Evolutionary conservation across 1,140 invertebrate genomes (phyloP).

Genomic region (Penaeus indicus): DNA sequence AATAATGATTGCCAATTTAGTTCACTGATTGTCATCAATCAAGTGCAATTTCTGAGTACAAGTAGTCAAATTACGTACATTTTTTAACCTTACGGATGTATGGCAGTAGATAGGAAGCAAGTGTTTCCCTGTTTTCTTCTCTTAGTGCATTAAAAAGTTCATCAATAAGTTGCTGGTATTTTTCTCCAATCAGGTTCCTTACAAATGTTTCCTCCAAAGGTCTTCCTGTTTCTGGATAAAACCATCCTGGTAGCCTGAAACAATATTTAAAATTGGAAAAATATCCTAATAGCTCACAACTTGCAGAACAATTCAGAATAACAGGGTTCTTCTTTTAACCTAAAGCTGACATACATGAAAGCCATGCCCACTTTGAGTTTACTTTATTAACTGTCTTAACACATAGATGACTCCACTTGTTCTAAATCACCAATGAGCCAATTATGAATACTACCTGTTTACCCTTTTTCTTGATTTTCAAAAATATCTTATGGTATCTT

Average conservation of each 20-base stretch:
- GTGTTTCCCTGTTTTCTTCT: conserved; percentile 35
- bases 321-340: too few species aligned
- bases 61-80: background rate
- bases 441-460: too few species aligned
- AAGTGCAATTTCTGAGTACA: too few species aligned
- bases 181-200: conserved; percentile 51
- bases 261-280: background rate
- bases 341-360: too few species aligned
- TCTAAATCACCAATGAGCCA: too few species aligned
- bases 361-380: too few species aligned
- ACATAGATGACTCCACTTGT: too few species aligned
- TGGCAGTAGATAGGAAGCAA: conserved; percentile 51
- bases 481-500: too few species aligned
- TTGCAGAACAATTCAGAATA: too few species aligned
- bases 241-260: conserved; percentile 47
- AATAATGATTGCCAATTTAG: background rate
- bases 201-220: conserved; percentile 62
- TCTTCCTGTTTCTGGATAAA: conserved; percentile 40
- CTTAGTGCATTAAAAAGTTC: conserved; percentile 49
- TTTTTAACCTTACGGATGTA: conserved; percentile 34
- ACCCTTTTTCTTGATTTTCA: too few species aligned
- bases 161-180: conserved; percentile 45
- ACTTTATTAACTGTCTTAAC: too few species aligned
- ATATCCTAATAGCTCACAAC: too few species aligned
- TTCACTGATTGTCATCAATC: background rate